Base-by-base conservation (phyloP, 2,113 vertebrate genomes). In the Sylvilagus bachmani region DNA sequence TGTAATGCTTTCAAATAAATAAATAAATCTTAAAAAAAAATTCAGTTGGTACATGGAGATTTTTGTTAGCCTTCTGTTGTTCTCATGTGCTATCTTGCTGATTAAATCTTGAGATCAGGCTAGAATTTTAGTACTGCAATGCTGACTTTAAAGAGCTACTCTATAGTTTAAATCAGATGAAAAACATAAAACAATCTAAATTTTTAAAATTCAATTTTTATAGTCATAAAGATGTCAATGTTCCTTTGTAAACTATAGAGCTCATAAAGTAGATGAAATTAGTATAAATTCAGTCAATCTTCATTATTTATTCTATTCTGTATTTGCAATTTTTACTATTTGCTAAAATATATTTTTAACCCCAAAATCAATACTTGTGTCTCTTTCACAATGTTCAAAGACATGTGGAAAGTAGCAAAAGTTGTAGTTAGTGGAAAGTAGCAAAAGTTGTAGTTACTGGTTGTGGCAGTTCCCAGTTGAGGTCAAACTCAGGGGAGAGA, bases 251-350 rank as follows among this genome's bases (percentile, higher is more conserved):
- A 91, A 66, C 61, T 58, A 61, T 4, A 91, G 75, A 92, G 16
- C 31, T 86, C 19, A 73, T 73, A 85, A 69, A 38, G 1, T 87
- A 69, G n/a, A 1, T 33, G 3, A 10, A 79, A 78, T 73, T 85
- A 62, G 6, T 24, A 83, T 64, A 94, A 84, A 71, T 66, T n/a
- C 19, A 79, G 58, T 70, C 31, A 25, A 53, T 77, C 11, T 11
- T 96, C 44, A 71, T 24, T 64, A 89, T 55, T 7, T 22, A 84
- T 11, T 58, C 6, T 75, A 84, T 36, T 71, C 49, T 0, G 0
- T 84, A 62, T 90, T 88, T 95, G 31, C 33, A 94, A 93, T 90
- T 81, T 70, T 9, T 11, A 4, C 64, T 71, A 38, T 16, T 75
- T 16, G 4, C 29, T 62, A 90, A 84, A 84, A 81, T 10, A 19